Base-by-base conservation (phyloP, 37 sponge, comb jelly and placozoan species). In the Ephydatia muelleri region DNA sequence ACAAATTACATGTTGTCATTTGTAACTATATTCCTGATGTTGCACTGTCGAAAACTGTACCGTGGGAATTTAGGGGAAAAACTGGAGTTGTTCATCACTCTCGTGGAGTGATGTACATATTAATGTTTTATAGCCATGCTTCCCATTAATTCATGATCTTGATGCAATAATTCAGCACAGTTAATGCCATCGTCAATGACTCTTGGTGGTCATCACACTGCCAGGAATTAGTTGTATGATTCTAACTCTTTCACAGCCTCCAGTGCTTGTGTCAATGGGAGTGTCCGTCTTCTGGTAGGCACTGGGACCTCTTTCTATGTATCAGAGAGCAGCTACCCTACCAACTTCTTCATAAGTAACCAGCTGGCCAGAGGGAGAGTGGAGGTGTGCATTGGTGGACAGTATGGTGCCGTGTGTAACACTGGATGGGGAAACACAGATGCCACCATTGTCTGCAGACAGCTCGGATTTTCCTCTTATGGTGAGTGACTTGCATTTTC, bases 401-500 rank as follows among this genome's bases (percentile, higher is more conserved):
- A 49, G 14, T 85, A 85, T 40, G 85, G 85, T 29, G 70, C 85
- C 2, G 72, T 85, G 21, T 85, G 85, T 70, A 71, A 70, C 31
- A 64, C 77, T 64, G 66, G 19, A 48, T 85, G 85, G 85, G 85
- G 78, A 57, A 16, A 85, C 29, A 57, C 31, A 13, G 85, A 77
- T 70, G 85, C 85, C 34, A 47, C 85, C 70, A 78, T 85, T 11
- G 85, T 85, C 47, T 85, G 85, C 49, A 30, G 76, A 47, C 78
- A 85, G 32, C 85, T 77, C 0, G 78, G 78, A 30, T 85, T 85
- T 29, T 77, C 85, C 12, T 71, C 85, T 21, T 70, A 85, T 77
- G 85, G 85, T 85, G 23, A 31, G 38, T 0, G 43, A 43, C 43
- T 9, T 43, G 6, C 43, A 43, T 43, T 3, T 43, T 9, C 43